Conservation (phyloP, 2,113 vertebrate species). For the Mirounga angustirostris region DNA sequence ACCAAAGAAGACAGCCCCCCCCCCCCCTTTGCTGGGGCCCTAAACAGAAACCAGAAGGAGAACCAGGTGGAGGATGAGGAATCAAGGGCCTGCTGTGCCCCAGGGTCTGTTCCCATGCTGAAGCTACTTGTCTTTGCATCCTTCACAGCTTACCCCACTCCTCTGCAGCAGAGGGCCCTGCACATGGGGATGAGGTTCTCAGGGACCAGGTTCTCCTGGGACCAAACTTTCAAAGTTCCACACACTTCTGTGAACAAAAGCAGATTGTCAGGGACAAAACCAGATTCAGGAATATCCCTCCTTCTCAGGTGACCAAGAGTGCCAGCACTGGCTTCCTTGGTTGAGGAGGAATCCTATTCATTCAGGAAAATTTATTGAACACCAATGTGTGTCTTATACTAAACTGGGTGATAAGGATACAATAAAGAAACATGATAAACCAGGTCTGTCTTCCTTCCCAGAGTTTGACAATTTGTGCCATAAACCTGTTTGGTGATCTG, state of each 20-base stretch:
- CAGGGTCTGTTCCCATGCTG: conserved; percentile 8
- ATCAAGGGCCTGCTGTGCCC: not conserved
- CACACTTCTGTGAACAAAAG: conserved; percentile 36
- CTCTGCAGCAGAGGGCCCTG: not conserved
- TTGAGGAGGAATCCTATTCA: conserved; percentile 32
- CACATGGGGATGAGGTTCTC: not conserved
- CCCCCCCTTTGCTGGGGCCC: conserved; percentile 2
- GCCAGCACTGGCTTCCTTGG: not conserved
- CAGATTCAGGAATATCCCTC: conserved; percentile 44
- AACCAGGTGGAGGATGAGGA: not conserved
- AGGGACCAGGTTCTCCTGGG: conserved; percentile 6
- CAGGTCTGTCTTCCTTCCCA: not conserved
- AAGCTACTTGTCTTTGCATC: conserved; percentile 51
- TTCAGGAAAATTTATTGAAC: conserved; percentile 60
- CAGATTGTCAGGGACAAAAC: conserved; percentile 60
- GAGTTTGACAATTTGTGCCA: conserved; percentile 43
- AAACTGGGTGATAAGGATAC: conserved; percentile 25
- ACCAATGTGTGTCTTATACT: conserved; percentile 5
- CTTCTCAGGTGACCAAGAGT: conserved; percentile 41
- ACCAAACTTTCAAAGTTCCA: conserved; percentile 36
- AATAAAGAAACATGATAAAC: conserved; percentile 34
- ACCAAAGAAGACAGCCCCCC: conserved; percentile 29
- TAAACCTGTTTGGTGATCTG: conserved; percentile 18
- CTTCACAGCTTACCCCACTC: not conserved
- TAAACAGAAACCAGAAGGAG: conserved; percentile 61